Conservation (phyloP, 2,888 invertebrate genomes). For the Brassicogethes aeneus region DNA sequence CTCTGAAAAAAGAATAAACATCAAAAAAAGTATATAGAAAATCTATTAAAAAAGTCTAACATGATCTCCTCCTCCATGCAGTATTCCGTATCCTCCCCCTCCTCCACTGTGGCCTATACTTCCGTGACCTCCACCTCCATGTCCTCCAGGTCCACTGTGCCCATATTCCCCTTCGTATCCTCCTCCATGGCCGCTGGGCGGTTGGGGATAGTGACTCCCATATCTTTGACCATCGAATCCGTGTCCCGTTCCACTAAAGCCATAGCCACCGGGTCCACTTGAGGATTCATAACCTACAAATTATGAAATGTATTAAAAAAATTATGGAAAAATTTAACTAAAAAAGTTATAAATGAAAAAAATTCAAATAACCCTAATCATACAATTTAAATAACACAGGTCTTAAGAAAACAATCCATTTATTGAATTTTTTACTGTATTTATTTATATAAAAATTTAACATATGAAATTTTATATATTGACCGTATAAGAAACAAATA, state of each 20-base stretch:
- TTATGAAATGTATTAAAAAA: background rate
- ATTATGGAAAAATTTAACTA: no score
- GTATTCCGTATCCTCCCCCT: slow-evolving; percentile 2
- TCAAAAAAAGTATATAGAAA: no score
- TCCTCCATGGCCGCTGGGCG: slow-evolving; percentile 1
- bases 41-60: no score
- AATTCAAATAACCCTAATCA: no score
- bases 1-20: slow-evolving; percentile 40
- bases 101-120: slow-evolving; percentile 9
- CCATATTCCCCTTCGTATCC: slow-evolving; percentile 2
- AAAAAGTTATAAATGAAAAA: no score
- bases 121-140: slow-evolving; percentile 2
- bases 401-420: no score
- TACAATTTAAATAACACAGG: no score
- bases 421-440: no score
- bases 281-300: background rate
- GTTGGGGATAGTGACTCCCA: background rate
- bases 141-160: slow-evolving; percentile 6
- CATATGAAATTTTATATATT: no score
- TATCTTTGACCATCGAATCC: background rate
- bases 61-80: background rate
- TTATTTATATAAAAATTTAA: no score
- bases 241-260: background rate
- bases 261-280: background rate
- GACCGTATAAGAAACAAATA: no score